Evolutionary conservation across 2,797 vertebrate genomes (phyloP).

Genomic region (Urocyon cinereoargenteus): DNA sequence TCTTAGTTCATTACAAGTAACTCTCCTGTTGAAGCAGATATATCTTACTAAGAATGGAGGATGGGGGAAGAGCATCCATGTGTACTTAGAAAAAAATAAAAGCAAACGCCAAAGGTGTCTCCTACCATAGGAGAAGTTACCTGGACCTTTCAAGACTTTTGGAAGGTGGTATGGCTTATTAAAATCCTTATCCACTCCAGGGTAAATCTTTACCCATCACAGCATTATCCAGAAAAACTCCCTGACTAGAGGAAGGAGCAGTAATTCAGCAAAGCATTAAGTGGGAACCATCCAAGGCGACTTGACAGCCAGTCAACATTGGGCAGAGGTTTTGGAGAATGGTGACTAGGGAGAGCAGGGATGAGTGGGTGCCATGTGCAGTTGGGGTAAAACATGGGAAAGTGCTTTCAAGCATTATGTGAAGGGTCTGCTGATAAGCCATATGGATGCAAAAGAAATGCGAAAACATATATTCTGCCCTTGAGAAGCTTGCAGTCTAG

Average conservation of each 20-base stretch:
- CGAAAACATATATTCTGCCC: neutral
- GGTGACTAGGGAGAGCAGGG: neutral
- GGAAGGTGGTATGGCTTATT: neutral
- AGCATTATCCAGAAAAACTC: constrained; percentile 30
- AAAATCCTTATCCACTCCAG: neutral
- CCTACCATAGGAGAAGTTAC: neutral
- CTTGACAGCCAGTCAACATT: neutral
- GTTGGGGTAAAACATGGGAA: neutral
- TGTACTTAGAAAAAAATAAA: constrained; percentile 20
- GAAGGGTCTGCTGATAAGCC: neutral
- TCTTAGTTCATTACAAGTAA: constrained; percentile 45
- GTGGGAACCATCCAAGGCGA: neutral
- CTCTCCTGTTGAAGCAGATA: neutral
- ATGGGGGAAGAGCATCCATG: neutral
- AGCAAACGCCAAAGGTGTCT: neutral
- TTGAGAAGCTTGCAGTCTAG: neutral
- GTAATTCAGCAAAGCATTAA: neutral
- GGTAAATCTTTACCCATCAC: constrained; percentile 49
- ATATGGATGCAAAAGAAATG: neutral
- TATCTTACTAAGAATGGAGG: neutral
- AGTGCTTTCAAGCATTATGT: neutral
- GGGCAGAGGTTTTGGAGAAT: neutral
- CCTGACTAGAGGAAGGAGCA: constrained; percentile 5
- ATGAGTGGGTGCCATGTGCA: neutral
- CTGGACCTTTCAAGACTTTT: neutral